These are phyloP conservation scores for Hyposmocoma kahamanoa DNA, from an alignment of 1,140 invertebrate species.

Conservation along the genomic window DNA sequence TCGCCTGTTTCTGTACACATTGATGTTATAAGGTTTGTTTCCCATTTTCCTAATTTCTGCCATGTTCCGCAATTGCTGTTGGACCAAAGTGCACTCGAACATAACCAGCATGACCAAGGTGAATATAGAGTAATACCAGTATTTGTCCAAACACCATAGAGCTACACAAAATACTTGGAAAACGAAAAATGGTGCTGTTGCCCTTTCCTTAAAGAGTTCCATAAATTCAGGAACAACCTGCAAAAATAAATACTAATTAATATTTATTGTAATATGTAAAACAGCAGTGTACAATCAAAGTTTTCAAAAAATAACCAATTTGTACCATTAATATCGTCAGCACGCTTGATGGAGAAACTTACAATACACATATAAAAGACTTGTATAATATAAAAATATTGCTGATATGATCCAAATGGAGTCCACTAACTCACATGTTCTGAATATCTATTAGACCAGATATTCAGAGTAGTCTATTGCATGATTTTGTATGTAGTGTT, in stretches of 20 bases:
- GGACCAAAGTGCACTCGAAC: constrained; percentile 98
- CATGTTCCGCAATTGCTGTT: constrained; percentile 98
- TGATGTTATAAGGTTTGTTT: constrained; percentile 95
- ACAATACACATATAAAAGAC: too few species aligned
- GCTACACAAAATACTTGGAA: constrained; percentile 96
- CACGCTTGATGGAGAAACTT: too few species aligned
- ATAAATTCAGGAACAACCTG: constrained; percentile 96
- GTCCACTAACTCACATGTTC: too few species aligned
- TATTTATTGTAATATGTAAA: background rate
- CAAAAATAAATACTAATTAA: constrained; percentile 8
- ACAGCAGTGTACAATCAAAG: background rate
- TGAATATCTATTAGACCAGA: too few species aligned
- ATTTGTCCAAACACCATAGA: constrained; percentile 99
- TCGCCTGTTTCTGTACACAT: constrained; percentile 94
- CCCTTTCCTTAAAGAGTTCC: constrained; percentile 97
- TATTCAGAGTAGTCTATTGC: too few species aligned
- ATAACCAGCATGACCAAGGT: constrained; percentile 97
- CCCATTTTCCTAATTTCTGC: constrained; percentile 99
- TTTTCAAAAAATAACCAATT: background rate
- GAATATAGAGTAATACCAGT: constrained; percentile 98
- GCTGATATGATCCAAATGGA: background rate
- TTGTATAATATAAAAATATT: too few species aligned
- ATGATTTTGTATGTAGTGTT: too few species aligned
- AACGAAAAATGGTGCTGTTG: constrained; percentile 99
- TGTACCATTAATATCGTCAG: too few species aligned